Evolutionary conservation across 1,140 invertebrate genomes (phyloP).

Genomic region (Bombus polaris): DNA sequence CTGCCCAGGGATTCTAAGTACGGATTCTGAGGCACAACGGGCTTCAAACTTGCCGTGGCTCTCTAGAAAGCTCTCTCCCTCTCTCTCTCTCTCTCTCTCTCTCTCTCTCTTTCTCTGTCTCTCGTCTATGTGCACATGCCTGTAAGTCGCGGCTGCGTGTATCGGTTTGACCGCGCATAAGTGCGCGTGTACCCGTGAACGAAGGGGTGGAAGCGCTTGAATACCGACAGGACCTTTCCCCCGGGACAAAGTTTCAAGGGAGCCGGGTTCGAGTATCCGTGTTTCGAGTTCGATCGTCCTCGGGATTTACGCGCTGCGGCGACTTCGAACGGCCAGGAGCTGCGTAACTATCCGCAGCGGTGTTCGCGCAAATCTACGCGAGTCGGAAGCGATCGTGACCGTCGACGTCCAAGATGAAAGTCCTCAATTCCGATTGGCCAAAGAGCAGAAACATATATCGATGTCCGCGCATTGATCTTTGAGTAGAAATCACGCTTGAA

Average conservation of each 20-base stretch:
- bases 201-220: constrained; percentile 36
- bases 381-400: too few relatives aligned
- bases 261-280: constrained; percentile 29
- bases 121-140: not conserved
- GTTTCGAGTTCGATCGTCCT: constrained; percentile 49
- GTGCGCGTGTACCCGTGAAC: constrained; percentile 23
- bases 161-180: constrained; percentile 24
- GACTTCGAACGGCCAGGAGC: constrained; percentile 21
- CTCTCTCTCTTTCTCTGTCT: too few relatives aligned
- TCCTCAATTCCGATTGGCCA: not conserved
- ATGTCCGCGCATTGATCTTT: constrained; percentile 24
- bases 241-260: constrained; percentile 50
- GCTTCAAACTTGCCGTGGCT: constrained; percentile 20
- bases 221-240: constrained; percentile 42
- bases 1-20: constrained; percentile 37
- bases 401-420: too few relatives aligned
- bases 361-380: constrained; percentile 30
- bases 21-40: constrained; percentile 32
- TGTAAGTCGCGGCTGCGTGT: not conserved
- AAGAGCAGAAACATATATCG: too few relatives aligned
- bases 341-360: not conserved
- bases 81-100: too few relatives aligned
- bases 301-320: constrained; percentile 33
- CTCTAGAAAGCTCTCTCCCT: not conserved
- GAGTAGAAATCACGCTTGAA: not conserved